phyloP scores from a whole-genome alignment of 2,113 vertebrate species.

The Sminthopsis crassicaudata region DNA sequence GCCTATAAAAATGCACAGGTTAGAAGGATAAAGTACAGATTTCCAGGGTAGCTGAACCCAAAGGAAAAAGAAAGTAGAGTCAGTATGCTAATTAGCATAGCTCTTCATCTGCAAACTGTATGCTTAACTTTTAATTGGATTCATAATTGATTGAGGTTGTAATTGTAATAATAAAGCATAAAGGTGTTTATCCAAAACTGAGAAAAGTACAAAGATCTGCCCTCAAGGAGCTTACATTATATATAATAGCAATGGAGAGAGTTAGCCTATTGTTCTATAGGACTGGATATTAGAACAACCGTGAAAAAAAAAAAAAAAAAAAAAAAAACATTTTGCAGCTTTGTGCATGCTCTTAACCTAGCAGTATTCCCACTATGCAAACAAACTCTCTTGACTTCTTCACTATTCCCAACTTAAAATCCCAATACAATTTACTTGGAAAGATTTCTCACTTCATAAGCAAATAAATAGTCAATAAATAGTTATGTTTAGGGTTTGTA shows the following conservation, averaged over 20 bases:
- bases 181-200: neutral
- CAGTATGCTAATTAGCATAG: neutral
- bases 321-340: neutral
- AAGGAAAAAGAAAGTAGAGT: neutral
- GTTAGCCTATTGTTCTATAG: neutral
- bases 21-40: neutral
- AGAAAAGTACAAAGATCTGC: neutral
- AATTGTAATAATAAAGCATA: too few relatives aligned
- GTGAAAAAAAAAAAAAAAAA: too few relatives aligned
- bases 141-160: neutral
- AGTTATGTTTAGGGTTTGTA: slow-evolving; percentile 10
- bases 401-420: slow-evolving; percentile 8
- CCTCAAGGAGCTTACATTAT: neutral
- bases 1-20: neutral
- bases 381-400: neutral
- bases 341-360: neutral
- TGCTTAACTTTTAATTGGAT: neutral
- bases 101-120: neutral
- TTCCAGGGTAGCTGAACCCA: neutral
- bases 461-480: slow-evolving; percentile 54
- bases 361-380: neutral
- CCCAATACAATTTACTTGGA: slow-evolving; percentile 39
- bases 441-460: slow-evolving; percentile 43
- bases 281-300: neutral
- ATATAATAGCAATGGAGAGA: neutral